phyloP scores from a whole-genome alignment of 2,113 vertebrate genomes.

The Chionomys nivalis region DNA sequence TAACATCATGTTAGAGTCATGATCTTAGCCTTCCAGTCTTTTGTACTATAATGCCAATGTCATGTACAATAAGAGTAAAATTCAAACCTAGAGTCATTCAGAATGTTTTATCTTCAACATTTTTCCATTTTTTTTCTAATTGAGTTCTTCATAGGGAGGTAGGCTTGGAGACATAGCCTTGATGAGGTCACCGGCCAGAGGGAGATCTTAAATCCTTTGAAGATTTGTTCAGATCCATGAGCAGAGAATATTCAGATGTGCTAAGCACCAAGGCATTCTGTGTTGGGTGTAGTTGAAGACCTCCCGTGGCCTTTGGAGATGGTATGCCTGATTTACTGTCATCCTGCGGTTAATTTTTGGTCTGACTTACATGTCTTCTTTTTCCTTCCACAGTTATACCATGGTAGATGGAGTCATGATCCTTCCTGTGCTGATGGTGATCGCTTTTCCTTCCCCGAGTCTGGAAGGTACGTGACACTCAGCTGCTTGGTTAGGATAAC shows the following conservation, averaged over 20 bases:
- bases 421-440: constrained; percentile 88
- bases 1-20: neutral
- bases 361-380: constrained; percentile 32
- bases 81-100: constrained; percentile 21
- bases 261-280: constrained; percentile 14
- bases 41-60: constrained; percentile 47
- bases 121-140: neutral
- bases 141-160: neutral
- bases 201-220: constrained; percentile 25
- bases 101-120: neutral
- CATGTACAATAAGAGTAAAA: constrained; percentile 10
- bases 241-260: constrained; percentile 28
- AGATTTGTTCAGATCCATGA: constrained; percentile 27
- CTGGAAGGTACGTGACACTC: constrained; percentile 90
- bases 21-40: neutral
- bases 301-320: constrained; percentile 40
- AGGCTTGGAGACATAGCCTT: neutral
- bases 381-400: constrained; percentile 84
- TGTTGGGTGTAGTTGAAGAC: constrained; percentile 22
- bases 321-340: constrained; percentile 40
- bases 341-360: neutral
- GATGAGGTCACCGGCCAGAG: neutral
- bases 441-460: constrained; percentile 88
- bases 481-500: neutral
- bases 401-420: constrained; percentile 90